phyloP scores from a whole-genome alignment of 2,797 vertebrate species.

The Phalanger gymnotis region DNA sequence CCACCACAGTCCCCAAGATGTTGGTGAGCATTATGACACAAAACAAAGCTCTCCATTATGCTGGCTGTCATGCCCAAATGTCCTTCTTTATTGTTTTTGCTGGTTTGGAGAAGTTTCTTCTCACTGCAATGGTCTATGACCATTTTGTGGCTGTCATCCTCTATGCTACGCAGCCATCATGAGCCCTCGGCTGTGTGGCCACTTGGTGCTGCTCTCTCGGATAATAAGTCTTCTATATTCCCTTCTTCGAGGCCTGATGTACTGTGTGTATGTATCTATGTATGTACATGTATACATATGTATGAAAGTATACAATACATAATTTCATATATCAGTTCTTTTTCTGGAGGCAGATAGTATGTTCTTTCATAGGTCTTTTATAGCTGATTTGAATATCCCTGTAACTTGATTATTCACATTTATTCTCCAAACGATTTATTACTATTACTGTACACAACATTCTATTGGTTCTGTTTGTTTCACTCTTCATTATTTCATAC shows the following conservation, averaged over 20 bases:
- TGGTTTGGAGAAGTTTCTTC: constrained; percentile 55
- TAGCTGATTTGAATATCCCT: too few relatives aligned
- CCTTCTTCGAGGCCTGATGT: constrained; percentile 55
- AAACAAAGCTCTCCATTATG: constrained; percentile 23
- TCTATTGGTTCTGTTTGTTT: too few relatives aligned
- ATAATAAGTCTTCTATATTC: constrained; percentile 52
- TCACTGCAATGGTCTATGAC: constrained; percentile 63
- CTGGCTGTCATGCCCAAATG: constrained; percentile 60
- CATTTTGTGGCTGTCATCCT: constrained; percentile 53
- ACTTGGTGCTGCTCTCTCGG: constrained; percentile 59
- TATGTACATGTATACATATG: too few relatives aligned
- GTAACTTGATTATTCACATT: too few relatives aligned
- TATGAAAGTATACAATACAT: too few relatives aligned
- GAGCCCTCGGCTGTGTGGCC: constrained; percentile 44
- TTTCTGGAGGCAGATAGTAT: constrained; percentile 5
- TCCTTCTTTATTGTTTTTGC: constrained; percentile 67
- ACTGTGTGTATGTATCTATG: neutral
- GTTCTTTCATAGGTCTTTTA: too few relatives aligned
- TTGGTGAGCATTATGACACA: constrained; percentile 32
- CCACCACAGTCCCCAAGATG: too few relatives aligned
- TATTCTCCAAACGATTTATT: too few relatives aligned
- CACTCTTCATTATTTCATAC: too few relatives aligned
- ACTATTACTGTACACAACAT: too few relatives aligned
- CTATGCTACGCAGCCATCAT: constrained; percentile 54
- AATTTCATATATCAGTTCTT: too few relatives aligned